phyloP scores from a whole-genome alignment of 2,113 vertebrate genomes.

The Donacobius atricapilla region DNA sequence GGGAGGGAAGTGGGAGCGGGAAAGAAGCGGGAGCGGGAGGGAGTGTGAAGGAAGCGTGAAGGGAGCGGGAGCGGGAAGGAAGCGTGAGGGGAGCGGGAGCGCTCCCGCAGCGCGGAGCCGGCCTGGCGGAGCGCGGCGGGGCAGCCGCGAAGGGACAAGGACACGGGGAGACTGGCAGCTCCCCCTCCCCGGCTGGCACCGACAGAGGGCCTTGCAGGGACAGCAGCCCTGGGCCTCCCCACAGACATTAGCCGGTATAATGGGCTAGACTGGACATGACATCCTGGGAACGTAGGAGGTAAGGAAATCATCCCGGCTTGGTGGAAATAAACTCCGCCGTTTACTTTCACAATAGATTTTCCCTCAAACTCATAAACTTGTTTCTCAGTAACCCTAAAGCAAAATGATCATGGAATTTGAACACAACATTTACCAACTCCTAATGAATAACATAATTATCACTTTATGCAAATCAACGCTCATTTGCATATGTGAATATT shows the following conservation, averaged over 20 bases:
- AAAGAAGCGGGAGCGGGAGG: constrained; percentile 54
- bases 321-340: background rate
- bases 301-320: background rate
- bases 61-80: constrained; percentile 45
- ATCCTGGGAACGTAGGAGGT: background rate
- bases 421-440: constrained; percentile 66
- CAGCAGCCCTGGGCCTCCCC: constrained; percentile 47
- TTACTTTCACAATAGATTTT: constrained; percentile 48
- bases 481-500: constrained; percentile 70
- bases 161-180: constrained; percentile 43
- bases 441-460: constrained; percentile 73
- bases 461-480: constrained; percentile 63
- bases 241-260: constrained; percentile 44
- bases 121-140: background rate
- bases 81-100: constrained; percentile 47
- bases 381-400: constrained; percentile 60
- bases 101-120: background rate
- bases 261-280: constrained; percentile 57
- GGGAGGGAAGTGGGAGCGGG: background rate
- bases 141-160: constrained; percentile 43
- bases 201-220: constrained; percentile 68
- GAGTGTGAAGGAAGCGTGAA: constrained; percentile 36
- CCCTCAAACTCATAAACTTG: constrained; percentile 49
- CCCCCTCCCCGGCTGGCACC: constrained; percentile 59
- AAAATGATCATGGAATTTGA: constrained; percentile 62